Base-by-base conservation (phyloP, 2,797 vertebrate genomes). In the Momotus momota region DNA sequence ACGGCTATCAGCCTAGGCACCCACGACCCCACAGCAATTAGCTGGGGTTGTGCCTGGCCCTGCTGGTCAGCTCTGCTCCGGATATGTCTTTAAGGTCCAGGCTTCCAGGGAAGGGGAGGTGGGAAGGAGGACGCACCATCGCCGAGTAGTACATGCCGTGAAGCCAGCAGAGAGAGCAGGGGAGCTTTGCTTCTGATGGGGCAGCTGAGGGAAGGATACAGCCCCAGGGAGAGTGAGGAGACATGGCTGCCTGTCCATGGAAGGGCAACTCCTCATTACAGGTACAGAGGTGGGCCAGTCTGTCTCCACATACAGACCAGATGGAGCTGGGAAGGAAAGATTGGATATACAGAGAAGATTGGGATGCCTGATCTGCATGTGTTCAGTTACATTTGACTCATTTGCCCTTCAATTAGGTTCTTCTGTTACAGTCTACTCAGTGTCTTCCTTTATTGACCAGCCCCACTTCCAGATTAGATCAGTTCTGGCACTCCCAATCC, bases 1-100 rank as follows among this genome's bases (percentile, higher is more conserved):
- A 38, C 6, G 2, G 74, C 16, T 6, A 6, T 29, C 51, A 18
- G 49, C 5, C 21, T 6, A 52, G 26, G 17, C 72, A 23, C 55
- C 23, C 5, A 40, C 2, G 2, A 27, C 48, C 35, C 43, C 45
- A 7, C 9, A 4, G 51, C 1, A 0, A 19, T 10, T 5, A 25
- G 19, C 16, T 8, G 0, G 7, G 41, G 57, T 9, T 33, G 49
- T 25, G 48, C 49, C 35, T 31, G 51, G 22, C 46, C 31, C 66
- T 23, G 66, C 55, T 15, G n/a, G 58, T 18, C 0, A 2, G 27
- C 29, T 38, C 35, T 33, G 69, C 41, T 29, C 35, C 2, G 3
- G 18, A n/a, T 9, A 26, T 12, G 41, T 23, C n/a, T n/a, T 9
- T 33, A 25, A 25, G 48, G 58, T 38, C 14, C 40, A 31, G 31